Evolutionary conservation across 1,140 invertebrate genomes (phyloP).

Genomic region (Drosophila nannoptera): DNA sequence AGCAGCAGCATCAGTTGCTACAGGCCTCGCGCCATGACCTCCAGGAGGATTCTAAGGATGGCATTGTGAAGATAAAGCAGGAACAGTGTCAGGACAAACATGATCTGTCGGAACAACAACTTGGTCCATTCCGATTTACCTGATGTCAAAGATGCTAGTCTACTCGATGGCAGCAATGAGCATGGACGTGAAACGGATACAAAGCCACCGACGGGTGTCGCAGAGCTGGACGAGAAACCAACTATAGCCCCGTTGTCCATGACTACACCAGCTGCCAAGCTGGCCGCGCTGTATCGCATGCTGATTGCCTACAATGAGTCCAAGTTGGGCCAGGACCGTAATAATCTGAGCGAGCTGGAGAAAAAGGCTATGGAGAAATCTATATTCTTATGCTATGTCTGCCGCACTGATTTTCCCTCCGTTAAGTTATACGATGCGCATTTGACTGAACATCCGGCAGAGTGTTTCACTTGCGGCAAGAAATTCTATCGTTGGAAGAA

Average conservation of each 20-base stretch:
- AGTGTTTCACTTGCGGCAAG: slow-evolving; percentile 89
- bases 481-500: slow-evolving; percentile 87
- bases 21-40: slow-evolving; percentile 9
- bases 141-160: slow-evolving; percentile 58
- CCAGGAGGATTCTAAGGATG: slow-evolving; percentile 69
- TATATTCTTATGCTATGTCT: slow-evolving; percentile 80
- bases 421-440: slow-evolving; percentile 83
- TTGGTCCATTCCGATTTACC: slow-evolving; percentile 46
- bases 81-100: slow-evolving; percentile 65
- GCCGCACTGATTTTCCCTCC: slow-evolving; percentile 80
- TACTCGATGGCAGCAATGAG: slow-evolving; percentile 41
- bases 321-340: slow-evolving; percentile 70
- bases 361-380: slow-evolving; percentile 76
- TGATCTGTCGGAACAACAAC: slow-evolving; percentile 44
- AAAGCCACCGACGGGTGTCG: slow-evolving; percentile 47
- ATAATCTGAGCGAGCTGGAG: slow-evolving; percentile 66
- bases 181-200: slow-evolving; percentile 41
- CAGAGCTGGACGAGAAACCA: slow-evolving; percentile 55
- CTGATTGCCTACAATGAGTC: slow-evolving; percentile 73
- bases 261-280: slow-evolving; percentile 68
- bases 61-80: slow-evolving; percentile 73
- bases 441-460: slow-evolving; percentile 87
- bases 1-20: slow-evolving; percentile 32
- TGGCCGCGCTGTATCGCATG: slow-evolving; percentile 73
- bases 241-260: slow-evolving; percentile 52